Evolutionary conservation across 2,113 vertebrate species (phyloP), one percentile per base, ranked within the genome.

Genomic region (Dolichotis patagonum): DNA sequence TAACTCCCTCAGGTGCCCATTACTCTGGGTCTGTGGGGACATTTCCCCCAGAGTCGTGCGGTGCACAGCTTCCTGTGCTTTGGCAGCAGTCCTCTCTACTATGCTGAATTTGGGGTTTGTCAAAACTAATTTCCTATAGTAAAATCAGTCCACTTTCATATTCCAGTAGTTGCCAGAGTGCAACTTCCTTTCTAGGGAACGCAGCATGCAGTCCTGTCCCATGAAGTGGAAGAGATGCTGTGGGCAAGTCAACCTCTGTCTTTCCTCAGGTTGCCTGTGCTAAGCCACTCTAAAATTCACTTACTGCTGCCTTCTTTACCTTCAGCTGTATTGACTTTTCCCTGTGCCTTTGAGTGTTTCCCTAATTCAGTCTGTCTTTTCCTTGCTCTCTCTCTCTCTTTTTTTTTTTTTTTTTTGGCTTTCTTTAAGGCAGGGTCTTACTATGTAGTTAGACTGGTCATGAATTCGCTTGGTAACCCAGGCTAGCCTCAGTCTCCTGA

Each of bases 251-350:
- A 73, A 14, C 67, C 46, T 95, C 88, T 82, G 22, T 94, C 60
- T 93, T 96, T 85, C 73, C 43, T 88, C 38, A 65, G 43, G 82
- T 28, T 16, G 14, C 8, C 28, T 94, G 26, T 65, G 9, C 73
- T 58, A 87, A 95, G 88, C 26, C 2, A 46, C 88, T 85, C n/a
- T 62, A 46, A 85, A 85, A 92, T 78, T 82, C 26, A 65, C 58
- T 88, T 83, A 35, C 4, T 14, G 22, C n/a, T 87, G 89, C 30
- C 69, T 88, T 88, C 65, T 91, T 94, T 89, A 90, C 67, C 52
- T 88, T 85, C n/a, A 81, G 16, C 43, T 62, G 12, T 56, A 84
- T 65, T 38, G 24, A 46, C 81, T 90, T 88, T 84, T 81, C 43
- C 12, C 63, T 81, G 2, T 95, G 46, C 41, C 43, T 96, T 88